Conservation (phyloP, 2,888 invertebrate species). For the Orgyia antiqua region DNA sequence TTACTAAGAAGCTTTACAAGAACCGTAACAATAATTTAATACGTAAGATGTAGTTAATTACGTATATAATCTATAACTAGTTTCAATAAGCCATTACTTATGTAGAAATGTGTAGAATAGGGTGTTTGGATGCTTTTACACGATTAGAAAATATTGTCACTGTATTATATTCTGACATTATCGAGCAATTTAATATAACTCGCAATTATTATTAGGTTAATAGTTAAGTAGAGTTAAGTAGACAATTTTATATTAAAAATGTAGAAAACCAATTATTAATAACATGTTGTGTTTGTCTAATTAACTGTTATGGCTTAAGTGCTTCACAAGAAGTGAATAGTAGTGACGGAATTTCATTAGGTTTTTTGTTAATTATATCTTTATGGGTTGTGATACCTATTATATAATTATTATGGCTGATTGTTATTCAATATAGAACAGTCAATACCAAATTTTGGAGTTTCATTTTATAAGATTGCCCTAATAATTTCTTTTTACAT, state of each 20-base stretch:
- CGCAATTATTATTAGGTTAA: constrained; percentile 37
- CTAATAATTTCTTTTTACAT: too few species aligned
- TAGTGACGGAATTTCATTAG: constrained; percentile 19
- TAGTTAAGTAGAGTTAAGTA: constrained; percentile 57
- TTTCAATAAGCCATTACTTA: constrained; percentile 34
- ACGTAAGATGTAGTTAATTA: constrained; percentile 47
- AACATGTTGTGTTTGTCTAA: constrained; percentile 32
- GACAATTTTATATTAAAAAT: constrained; percentile 61
- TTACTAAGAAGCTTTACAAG: constrained; percentile 59
- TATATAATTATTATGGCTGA: constrained; percentile 42
- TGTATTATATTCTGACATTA: constrained; percentile 59
- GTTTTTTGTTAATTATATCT: constrained; percentile 25
- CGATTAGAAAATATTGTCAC: constrained; percentile 59
- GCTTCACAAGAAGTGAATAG: constrained; percentile 32
- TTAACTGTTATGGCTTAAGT: constrained; percentile 32
- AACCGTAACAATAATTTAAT: constrained; percentile 65
- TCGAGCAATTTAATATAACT: constrained; percentile 53
- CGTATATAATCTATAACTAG: constrained; percentile 34
- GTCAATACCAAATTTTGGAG: too few species aligned
- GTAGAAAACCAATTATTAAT: constrained; percentile 25
- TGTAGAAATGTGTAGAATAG: constrained; percentile 60
- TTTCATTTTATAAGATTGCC: too few species aligned
- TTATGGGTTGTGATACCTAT: constrained; percentile 66
- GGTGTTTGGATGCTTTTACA: constrained; percentile 77
- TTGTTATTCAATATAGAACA: constrained; percentile 52